phyloP scores from a whole-genome alignment of 2,797 vertebrate species.

The Crypturellus tataupa region DNA sequence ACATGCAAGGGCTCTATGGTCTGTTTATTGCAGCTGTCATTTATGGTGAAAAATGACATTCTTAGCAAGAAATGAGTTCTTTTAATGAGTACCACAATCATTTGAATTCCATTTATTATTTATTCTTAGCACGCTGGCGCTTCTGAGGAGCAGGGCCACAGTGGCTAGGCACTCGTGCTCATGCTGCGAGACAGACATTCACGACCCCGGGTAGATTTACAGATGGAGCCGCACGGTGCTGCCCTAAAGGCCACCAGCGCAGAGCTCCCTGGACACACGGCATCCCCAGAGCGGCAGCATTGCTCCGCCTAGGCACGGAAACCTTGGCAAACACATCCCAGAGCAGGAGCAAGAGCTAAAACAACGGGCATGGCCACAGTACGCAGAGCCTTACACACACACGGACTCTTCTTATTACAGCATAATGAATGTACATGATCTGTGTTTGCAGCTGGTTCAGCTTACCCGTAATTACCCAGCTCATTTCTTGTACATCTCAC shows the following conservation, averaged over 20 bases:
- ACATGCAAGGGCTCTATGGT: not conserved
- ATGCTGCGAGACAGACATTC: not conserved
- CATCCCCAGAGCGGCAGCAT: not conserved
- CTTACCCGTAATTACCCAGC: constrained; percentile 32
- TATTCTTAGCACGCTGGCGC: not conserved
- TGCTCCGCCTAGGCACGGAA: not conserved
- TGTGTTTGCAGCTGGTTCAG: constrained; percentile 55
- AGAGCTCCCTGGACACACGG: not conserved
- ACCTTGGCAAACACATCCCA: not conserved
- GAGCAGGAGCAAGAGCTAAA: not conserved
- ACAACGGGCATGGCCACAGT: not conserved
- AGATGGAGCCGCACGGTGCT: not conserved
- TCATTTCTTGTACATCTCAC: constrained; percentile 41
- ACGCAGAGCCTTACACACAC: not conserved
- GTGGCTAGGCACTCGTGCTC: not conserved
- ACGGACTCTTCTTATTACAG: not conserved
- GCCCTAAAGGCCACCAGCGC: not conserved
- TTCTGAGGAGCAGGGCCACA: not conserved
- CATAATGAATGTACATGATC: constrained; percentile 23
- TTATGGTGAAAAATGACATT: not conserved
- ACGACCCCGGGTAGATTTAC: not conserved
- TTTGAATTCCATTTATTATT: not conserved
- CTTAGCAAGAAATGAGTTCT: not conserved
- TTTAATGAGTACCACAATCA: not conserved
- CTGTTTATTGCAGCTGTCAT: not conserved